phyloP scores from a whole-genome alignment of 2,797 vertebrate species.

The Anolis apletophallus region DNA sequence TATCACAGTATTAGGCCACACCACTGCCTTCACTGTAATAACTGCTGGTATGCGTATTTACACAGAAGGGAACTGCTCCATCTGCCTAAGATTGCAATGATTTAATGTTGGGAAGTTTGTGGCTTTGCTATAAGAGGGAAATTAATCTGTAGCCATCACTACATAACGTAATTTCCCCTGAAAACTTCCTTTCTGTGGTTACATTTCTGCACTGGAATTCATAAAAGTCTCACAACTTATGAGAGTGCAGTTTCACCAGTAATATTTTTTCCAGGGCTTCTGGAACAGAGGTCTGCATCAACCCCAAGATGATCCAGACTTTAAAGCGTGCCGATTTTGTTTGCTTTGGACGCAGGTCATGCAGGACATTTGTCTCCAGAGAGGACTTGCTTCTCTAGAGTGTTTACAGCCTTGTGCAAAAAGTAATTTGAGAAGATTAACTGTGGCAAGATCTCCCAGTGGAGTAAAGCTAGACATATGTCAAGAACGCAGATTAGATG shows the following conservation, averaged over 20 bases:
- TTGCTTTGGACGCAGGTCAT: neutral
- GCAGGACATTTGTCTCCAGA: neutral
- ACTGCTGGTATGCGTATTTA: neutral
- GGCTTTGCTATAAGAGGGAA: neutral
- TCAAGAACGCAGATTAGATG: neutral
- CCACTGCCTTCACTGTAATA: neutral
- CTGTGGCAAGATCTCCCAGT: neutral
- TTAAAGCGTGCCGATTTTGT: neutral
- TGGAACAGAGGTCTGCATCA: neutral
- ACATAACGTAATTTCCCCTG: neutral
- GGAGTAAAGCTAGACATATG: conserved; percentile 4
- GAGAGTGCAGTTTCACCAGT: neutral
- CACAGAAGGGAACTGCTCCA: neutral
- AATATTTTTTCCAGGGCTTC: neutral
- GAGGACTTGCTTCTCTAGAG: neutral
- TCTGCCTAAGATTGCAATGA: neutral
- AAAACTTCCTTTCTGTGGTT: neutral
- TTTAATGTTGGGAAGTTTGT: neutral
- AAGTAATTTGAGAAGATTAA: conserved; percentile 14
- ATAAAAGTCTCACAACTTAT: neutral
- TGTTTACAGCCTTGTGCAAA: neutral
- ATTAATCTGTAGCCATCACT: neutral
- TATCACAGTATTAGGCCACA: too few relatives aligned
- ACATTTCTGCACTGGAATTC: neutral
- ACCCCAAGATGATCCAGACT: neutral